Evolutionary conservation across 2,797 vertebrate species (phyloP), one percentile per base, ranked within the genome.

Genomic region (Dendrocincla fuliginosa): DNA sequence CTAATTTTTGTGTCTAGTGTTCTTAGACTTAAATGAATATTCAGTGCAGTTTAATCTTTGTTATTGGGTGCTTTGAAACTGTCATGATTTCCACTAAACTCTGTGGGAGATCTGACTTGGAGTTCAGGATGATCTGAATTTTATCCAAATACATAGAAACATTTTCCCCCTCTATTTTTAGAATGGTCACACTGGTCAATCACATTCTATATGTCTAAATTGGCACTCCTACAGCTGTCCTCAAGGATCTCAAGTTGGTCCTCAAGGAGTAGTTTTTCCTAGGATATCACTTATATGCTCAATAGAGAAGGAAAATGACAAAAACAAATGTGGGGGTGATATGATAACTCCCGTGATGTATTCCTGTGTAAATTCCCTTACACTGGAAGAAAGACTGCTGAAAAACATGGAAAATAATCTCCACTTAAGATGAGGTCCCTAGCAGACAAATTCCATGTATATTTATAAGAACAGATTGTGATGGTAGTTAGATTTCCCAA

Each of bases 401-500:
- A 17, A 84, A 91, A 63, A 0, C 18, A 33, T 16, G 8, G 24
- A 78, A 90, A 94, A 90, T 35, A 85, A 60, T 60, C 14, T 14
- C 23, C 14, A 50, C 24, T 64, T 64, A 64, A 90, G 56, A 73
- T 55, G 28, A 83, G 24, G 39, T 73, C 76, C 35, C 8, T 71
- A 78, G 65, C 44, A 94, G 69, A 30, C 10, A 73, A 71, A 91
- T 42, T 60, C 27, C 35, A 68, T 84, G 56, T 84, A 68, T 93
- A 94, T 92, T 96, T 94, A 75, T 73, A 87, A 75, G 92, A 90
- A 91, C 18, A 89, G 6, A 41, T 90, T 84, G 69, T 84, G 71
- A 84, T 33, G 25, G 64, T 49, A 76, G 37, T 27, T 75, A 68
- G 50, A 81, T 83, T 88, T 91, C 33, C 56, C 60, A 89, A 61